Percentiles rank a stretch among this genome's conserved stretches.
These are phyloP conservation scores for Belgica antarctica DNA, from an alignment of 2,888 invertebrate species.

Conservation along the genomic window DNA sequence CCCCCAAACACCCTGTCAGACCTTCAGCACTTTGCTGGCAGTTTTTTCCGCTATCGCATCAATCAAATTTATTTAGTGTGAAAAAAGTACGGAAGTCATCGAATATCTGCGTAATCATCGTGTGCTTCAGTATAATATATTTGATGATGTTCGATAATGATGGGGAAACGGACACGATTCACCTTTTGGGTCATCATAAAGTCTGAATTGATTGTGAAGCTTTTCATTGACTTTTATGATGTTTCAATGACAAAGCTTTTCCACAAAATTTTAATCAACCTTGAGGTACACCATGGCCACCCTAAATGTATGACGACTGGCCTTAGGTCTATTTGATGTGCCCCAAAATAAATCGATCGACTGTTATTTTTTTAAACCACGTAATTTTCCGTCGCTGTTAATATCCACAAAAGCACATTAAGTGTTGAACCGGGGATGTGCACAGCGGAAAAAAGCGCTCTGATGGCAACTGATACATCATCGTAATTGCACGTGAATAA, in stretches of 20 bases:
- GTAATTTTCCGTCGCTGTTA: neutral
- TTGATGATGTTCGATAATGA: neutral
- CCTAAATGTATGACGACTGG: neutral
- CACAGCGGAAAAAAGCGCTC: neutral
- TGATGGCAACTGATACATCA: constrained; percentile 15
- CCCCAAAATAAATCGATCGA: neutral
- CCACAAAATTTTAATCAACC: no score
- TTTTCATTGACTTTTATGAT: no score
- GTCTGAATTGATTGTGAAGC: no score
- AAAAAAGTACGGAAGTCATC: constrained; percentile 16
- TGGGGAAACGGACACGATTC: neutral
- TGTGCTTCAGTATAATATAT: constrained; percentile 1
- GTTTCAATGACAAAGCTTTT: no score
- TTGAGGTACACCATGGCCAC: no score
- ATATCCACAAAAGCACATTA: neutral
- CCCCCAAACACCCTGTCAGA: neutral
- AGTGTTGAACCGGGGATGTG: neutral
- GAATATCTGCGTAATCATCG: constrained; percentile 20
- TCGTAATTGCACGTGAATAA: constrained; percentile 26
- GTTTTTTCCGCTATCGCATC: constrained; percentile 14
- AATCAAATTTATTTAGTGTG: constrained; percentile 25
- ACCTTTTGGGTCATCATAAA: no score
- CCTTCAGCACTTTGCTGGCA: no score
- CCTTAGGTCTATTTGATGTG: neutral
- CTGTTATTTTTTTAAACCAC: no score